Base-by-base conservation (phyloP, 2,888 invertebrate species). In the Leucophora obtusa region DNA sequence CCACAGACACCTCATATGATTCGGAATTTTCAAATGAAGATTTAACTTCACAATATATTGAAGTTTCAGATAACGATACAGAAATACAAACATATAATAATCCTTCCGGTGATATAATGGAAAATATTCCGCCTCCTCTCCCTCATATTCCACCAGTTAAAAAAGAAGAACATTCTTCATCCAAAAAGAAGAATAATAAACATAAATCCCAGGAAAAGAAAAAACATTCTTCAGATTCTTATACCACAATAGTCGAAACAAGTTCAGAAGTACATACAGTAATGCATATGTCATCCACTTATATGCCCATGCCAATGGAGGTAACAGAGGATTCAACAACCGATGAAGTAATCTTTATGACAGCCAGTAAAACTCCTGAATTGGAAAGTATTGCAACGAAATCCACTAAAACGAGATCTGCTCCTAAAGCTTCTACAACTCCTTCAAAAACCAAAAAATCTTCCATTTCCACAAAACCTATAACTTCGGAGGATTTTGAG, bases 311-410 rank as follows among this genome's bases (percentile, higher is more conserved):
- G 85, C 84, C 87, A 3, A 87, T 89, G 86, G 86, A 84, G n/a
- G 83, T 70, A 11, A 83, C 73, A 1, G 86, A 84, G 72, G 82
- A 77, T 14, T 50, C 59, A 1, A 87, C 90, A 2, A 86, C 87
- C 14, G 89, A 89, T 58, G 90, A 91, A 69, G 86, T 88, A 0
- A 88, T 88, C 59, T 87, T 89, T 51, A 87, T 88, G 86, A 88
- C 89, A n/a, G 86, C 89, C 10, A 88, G 86, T 65, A 87, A 86
- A 28, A 89, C 89, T 0, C 89, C 89, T 0, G 84, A 85, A 1
- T 69, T 89, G 63, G 88, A 89, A 17, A 76, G 82, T 7, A 75
- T 65, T 2, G 18, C 56, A 15, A 7, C 59, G 1, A 51, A 72
- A 50, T 47, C 76, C 4, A 62, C 47, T 0, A 53, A 59, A 38